Base-by-base conservation (phyloP, 2,888 invertebrate species). In the Hirtodrosophila trivittata region DNA sequence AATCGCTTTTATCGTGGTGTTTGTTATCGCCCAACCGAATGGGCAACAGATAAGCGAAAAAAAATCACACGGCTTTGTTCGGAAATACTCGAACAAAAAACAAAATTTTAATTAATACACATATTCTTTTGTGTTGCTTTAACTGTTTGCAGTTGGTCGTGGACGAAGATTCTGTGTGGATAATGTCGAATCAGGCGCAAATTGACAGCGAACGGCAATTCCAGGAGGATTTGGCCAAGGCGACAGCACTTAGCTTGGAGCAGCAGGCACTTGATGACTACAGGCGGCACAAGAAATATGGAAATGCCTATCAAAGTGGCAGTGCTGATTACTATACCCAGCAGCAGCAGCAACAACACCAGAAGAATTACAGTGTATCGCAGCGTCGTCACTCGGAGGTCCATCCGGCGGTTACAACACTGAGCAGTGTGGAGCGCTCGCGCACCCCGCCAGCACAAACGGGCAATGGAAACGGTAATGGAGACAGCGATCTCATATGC, bases 181-280 rank as follows among this genome's bases (percentile, higher is more conserved):
- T 46, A 80, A 78, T 91, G 91, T 87, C 91, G 46, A 90, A 90
- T 71, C 89, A 88, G 68, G 78, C 86, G 9, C 89, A 89, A 69
- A 88, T 91, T 63, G 95, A 96, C 88, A 94, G 94, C 91, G 96
- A 96, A 87, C 94, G 94, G 85, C 95, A 96, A 91, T 96, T 95
- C 88, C 93, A 96, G 92, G 95, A 95, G 68, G 97, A 97, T 89
- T 91, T 97, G 89, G 97, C 97, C 91, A 94, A 95, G 90, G 97
- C 97, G 1, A 96, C 95, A 89, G 96, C 97, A 47, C 92, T 97
- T 42, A 97, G 97, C 91, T 92, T 97, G 87, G 97, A 97, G 92
- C 96, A 95, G 86, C 92, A 96, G 75, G 96, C 96, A 33, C 91
- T 96, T 73, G 96, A 97, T 87, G 94, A 96, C 88, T 96, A 95